Evolutionary conservation across 2,113 vertebrate species (phyloP).

Genomic region (Garra rufa): DNA sequence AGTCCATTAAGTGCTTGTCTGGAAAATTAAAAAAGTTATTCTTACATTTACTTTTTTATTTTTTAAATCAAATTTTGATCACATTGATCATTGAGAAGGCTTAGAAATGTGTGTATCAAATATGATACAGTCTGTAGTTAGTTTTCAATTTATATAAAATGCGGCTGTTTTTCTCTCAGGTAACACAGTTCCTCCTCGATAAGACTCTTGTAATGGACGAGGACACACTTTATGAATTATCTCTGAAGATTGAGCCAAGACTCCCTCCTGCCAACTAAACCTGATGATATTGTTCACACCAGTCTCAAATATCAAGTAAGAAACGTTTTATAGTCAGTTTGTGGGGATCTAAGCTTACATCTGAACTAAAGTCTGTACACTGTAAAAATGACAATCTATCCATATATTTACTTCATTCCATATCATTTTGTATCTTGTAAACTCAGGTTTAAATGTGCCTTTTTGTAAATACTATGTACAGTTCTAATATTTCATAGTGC

Average conservation of each 20-base stretch:
- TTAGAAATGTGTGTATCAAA: neutral
- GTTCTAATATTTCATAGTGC: slow-evolving; percentile 41
- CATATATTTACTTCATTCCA: neutral
- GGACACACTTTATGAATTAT: slow-evolving; percentile 95
- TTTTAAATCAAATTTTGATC: too few relatives aligned
- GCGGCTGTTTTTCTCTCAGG: slow-evolving; percentile 72
- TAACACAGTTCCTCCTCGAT: slow-evolving; percentile 95
- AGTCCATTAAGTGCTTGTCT: too few relatives aligned
- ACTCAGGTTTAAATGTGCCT: slow-evolving; percentile 75
- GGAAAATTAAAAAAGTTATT: too few relatives aligned
- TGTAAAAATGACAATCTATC: neutral
- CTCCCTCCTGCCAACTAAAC: slow-evolving; percentile 73
- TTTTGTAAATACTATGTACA: slow-evolving; percentile 52
- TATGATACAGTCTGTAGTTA: neutral
- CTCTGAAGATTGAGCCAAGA: slow-evolving; percentile 91
- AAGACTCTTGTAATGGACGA: slow-evolving; percentile 94
- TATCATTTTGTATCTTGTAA: slow-evolving; percentile 25
- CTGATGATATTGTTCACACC: neutral
- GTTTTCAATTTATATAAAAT: neutral
- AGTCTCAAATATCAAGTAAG: neutral
- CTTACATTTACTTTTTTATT: too few relatives aligned
- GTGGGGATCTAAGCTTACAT: neutral
- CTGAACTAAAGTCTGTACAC: neutral
- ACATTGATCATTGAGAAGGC: neutral
- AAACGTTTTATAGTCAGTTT: neutral